These are phyloP conservation scores for Thunnus maccoyii DNA, from an alignment of 2,113 vertebrate species.

Conservation along the genomic window DNA sequence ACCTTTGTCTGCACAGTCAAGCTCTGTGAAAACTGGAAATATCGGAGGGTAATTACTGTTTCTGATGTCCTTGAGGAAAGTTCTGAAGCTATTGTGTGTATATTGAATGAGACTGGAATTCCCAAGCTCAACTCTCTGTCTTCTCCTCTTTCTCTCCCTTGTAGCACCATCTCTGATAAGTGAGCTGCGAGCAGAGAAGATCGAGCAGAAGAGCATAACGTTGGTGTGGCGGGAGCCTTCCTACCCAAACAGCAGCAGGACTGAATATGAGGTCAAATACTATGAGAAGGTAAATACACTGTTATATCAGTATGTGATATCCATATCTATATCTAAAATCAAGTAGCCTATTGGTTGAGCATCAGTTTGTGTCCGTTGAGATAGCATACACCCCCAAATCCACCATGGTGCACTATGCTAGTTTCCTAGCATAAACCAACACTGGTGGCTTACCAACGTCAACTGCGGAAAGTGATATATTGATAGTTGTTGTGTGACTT, in stretches of 20 bases:
- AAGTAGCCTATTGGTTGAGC: neutral
- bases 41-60: constrained; percentile 1
- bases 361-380: neutral
- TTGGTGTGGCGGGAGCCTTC: constrained; percentile 91
- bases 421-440: neutral
- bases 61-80: constrained; percentile 14
- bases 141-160: constrained; percentile 24
- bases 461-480: too few species aligned
- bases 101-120: constrained; percentile 27
- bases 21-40: constrained; percentile 19
- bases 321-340: neutral
- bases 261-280: constrained; percentile 95
- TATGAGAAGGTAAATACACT: constrained; percentile 91
- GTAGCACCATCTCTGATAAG: constrained; percentile 87
- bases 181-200: constrained; percentile 88
- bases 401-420: neutral
- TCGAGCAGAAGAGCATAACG: constrained; percentile 93
- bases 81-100: neutral
- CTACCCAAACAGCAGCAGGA: constrained; percentile 86
- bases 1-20: constrained; percentile 4
- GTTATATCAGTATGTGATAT: neutral
- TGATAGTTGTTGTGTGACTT: too few species aligned
- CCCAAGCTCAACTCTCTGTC: constrained; percentile 22
- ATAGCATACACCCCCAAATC: neutral
- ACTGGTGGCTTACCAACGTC: too few species aligned